phyloP scores from a whole-genome alignment of 2,113 vertebrate species.

The Labeo rohita region DNA sequence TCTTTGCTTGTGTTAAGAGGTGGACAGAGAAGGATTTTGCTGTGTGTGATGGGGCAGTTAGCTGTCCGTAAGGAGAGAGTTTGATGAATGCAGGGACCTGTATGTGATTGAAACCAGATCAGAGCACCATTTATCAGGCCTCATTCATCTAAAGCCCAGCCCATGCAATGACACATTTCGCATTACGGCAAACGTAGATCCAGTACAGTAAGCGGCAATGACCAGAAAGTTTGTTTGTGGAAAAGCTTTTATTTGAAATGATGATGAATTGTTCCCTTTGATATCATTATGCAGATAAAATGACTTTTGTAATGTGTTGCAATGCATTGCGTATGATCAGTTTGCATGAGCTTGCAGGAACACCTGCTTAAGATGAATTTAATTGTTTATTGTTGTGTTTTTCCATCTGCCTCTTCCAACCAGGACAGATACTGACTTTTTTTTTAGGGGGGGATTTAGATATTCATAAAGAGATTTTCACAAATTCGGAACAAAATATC shows the following conservation, averaged over 20 bases:
- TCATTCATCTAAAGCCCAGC: constrained; percentile 30
- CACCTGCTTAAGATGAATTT: neutral
- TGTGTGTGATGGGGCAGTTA: constrained; percentile 45
- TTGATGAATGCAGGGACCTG: constrained; percentile 32
- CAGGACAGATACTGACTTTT: too few species aligned
- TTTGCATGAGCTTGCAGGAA: constrained; percentile 32
- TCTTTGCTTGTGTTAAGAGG: constrained; percentile 67
- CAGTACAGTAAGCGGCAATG: constrained; percentile 9
- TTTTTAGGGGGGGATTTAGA: too few species aligned
- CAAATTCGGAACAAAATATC: too few species aligned
- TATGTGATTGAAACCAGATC: constrained; percentile 7
- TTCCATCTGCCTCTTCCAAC: neutral
- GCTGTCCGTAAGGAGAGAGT: constrained; percentile 18
- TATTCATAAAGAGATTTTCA: too few species aligned
- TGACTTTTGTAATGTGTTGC: neutral
- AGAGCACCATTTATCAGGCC: constrained; percentile 32
- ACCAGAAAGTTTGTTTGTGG: neutral
- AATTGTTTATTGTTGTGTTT: neutral
- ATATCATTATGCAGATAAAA: neutral
- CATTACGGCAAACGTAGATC: constrained; percentile 20
- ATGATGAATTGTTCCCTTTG: neutral
- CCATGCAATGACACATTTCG: neutral
- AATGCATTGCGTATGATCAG: neutral
- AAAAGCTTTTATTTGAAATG: constrained; percentile 3
- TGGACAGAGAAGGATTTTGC: constrained; percentile 66